Conservation (phyloP, 2,888 invertebrate species). For the Microctonus aethiopoides region DNA sequence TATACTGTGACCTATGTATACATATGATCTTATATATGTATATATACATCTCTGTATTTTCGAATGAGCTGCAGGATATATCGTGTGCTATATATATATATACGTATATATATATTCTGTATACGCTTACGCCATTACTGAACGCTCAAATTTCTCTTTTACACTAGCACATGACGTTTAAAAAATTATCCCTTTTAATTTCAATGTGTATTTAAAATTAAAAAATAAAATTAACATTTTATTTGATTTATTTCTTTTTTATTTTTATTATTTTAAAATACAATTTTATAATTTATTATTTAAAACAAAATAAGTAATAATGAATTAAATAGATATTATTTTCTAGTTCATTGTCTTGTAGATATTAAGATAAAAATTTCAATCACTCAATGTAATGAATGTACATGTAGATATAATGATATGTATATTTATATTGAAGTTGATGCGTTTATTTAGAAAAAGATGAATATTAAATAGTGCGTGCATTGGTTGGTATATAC, state of each 20-base stretch:
- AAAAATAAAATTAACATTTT: too few relatives aligned
- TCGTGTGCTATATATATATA: slow-evolving; percentile 45
- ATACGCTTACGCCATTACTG: slow-evolving; percentile 56
- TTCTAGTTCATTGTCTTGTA: neutral
- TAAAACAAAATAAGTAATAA: too few relatives aligned
- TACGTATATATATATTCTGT: too few relatives aligned
- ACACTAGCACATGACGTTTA: slow-evolving; percentile 21
- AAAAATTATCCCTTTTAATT: slow-evolving; percentile 20
- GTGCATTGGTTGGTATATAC: too few relatives aligned
- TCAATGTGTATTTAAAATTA: neutral
- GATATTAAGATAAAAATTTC: neutral
- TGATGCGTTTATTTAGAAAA: neutral
- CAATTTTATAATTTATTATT: too few relatives aligned
- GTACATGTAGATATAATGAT: too few relatives aligned
- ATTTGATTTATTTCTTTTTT: neutral
- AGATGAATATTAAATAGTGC: neutral
- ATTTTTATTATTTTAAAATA: too few relatives aligned
- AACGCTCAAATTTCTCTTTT: slow-evolving; percentile 55
- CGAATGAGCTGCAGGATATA: slow-evolving; percentile 59
- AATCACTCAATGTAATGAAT: neutral
- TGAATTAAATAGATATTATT: too few relatives aligned
- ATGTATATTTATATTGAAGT: neutral
- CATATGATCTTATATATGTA: slow-evolving; percentile 5
- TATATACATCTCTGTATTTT: slow-evolving; percentile 50
- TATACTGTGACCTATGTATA: slow-evolving; percentile 38